phyloP scores from a whole-genome alignment of 2,113 vertebrate genomes.

The Benitochromis conjunctus region DNA sequence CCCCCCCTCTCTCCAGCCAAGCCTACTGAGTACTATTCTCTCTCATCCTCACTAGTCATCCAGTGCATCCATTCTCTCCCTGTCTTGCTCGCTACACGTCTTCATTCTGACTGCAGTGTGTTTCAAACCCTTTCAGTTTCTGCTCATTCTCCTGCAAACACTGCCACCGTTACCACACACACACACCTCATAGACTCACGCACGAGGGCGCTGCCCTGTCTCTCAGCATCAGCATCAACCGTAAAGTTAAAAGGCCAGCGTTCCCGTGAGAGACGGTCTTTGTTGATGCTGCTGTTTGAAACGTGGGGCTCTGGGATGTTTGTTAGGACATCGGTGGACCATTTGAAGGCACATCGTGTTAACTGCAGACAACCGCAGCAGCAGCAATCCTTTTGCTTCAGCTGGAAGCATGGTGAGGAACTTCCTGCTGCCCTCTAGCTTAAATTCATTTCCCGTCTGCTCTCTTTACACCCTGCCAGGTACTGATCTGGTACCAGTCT shows the following conservation, averaged over 20 bases:
- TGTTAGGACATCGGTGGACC: not conserved
- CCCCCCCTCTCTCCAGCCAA: not conserved
- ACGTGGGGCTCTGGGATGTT: not conserved
- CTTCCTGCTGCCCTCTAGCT: not conserved
- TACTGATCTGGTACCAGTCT: not conserved
- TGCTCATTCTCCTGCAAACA: not conserved
- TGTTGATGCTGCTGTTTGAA: slow-evolving; percentile 5
- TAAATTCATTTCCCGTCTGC: not conserved
- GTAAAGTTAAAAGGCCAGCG: slow-evolving; percentile 20
- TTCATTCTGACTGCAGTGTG: not conserved
- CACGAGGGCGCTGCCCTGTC: not conserved
- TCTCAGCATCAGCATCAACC: slow-evolving; percentile 6
- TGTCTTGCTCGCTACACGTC: not conserved
- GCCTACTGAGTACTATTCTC: not conserved
- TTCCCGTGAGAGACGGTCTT: not conserved
- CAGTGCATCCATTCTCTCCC: not conserved
- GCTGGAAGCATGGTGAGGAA: not conserved
- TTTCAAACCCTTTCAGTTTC: not conserved
- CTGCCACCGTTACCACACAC: not conserved
- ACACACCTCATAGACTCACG: not conserved
- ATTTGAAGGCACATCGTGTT: not conserved
- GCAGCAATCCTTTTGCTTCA: not conserved
- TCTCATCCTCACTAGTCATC: not conserved
- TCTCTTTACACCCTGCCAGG: not conserved
- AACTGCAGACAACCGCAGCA: not conserved